Evolutionary conservation across 2,797 vertebrate species (phyloP).

Genomic region (Anabacerthia variegaticeps): DNA sequence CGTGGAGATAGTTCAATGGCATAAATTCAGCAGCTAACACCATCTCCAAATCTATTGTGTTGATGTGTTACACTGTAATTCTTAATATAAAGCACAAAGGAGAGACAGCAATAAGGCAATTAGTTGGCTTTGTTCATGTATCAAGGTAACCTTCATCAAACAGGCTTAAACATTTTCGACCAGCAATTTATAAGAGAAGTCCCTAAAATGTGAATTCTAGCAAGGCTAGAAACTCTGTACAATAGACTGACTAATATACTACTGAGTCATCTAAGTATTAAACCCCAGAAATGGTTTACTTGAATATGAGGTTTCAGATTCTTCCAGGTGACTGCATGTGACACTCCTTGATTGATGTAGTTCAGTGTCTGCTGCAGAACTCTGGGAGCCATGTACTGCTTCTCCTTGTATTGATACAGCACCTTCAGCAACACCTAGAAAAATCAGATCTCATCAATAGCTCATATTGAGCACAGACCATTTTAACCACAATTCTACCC

Average conservation of each 20-base stretch:
- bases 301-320: slow-evolving; percentile 98
- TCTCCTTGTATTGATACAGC: slow-evolving; percentile 96
- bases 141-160: not conserved
- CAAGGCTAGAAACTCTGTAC: not conserved
- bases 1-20: not conserved
- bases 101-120: not conserved
- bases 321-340: slow-evolving; percentile 98
- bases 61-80: not conserved
- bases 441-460: not conserved
- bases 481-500: not conserved
- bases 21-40: not conserved
- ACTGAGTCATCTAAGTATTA: not conserved
- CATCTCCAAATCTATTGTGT: not conserved
- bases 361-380: slow-evolving; percentile 98
- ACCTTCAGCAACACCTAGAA: slow-evolving; percentile 95
- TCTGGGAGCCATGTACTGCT: slow-evolving; percentile 96
- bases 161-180: not conserved
- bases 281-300: slow-evolving; percentile 75
- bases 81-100: not conserved
- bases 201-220: not conserved
- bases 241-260: not conserved
- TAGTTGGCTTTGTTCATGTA: not conserved
- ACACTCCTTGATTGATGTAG: slow-evolving; percentile 98
- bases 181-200: not conserved
- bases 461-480: slow-evolving; percentile 64